Evolutionary conservation across 2,113 vertebrate species (phyloP).

Genomic region (Dryoscopus gambensis): DNA sequence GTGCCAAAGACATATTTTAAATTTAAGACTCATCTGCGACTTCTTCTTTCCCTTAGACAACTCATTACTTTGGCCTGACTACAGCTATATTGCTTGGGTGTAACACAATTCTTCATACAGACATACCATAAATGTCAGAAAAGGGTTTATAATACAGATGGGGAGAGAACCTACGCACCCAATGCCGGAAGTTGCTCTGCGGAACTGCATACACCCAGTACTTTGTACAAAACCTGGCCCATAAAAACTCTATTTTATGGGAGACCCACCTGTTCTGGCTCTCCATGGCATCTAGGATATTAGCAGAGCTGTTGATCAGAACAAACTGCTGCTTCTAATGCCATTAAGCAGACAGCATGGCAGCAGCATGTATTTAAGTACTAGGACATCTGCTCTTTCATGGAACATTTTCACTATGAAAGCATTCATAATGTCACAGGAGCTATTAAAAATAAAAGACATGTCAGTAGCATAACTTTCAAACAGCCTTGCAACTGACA

Average conservation of each 20-base stretch:
- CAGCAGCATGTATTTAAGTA: background rate
- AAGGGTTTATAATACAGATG: background rate
- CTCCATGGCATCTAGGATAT: background rate
- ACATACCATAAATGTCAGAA: background rate
- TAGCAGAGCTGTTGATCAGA: background rate
- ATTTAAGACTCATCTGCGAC: background rate
- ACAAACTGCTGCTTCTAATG: background rate
- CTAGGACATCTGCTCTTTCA: background rate
- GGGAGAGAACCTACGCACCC: background rate
- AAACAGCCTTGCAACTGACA: background rate
- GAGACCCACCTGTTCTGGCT: background rate
- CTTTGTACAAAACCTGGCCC: background rate
- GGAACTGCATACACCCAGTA: background rate
- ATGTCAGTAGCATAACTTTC: background rate
- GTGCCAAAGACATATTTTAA: background rate
- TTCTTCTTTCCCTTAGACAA: background rate
- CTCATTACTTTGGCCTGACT: background rate
- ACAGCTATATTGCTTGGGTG: background rate
- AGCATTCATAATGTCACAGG: background rate
- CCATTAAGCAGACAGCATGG: background rate
- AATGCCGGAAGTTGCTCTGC: background rate
- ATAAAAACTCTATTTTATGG: background rate
- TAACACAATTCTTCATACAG: background rate
- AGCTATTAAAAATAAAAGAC: constrained; percentile 30
- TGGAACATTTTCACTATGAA: background rate